Evolutionary conservation across 2,797 vertebrate genomes (phyloP), one percentile per base, ranked within the genome.

Genomic region (Numenius phaeopus): DNA sequence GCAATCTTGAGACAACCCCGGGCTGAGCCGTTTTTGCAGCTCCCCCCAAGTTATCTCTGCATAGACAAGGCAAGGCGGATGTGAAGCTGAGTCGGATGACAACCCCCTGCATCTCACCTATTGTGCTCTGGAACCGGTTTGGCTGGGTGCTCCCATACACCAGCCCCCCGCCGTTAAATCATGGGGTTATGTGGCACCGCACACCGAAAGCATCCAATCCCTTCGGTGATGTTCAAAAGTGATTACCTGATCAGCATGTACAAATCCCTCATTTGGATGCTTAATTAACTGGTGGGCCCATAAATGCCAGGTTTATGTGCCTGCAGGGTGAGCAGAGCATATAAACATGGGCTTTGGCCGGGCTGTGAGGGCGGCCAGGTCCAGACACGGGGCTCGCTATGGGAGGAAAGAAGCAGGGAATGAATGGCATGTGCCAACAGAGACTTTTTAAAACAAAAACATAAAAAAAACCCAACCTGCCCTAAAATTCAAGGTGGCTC

Each of bases 201-300:
- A 7, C 11, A 2, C 27, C 14, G 37, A 44, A n/a, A 50, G 40
- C 7, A 1, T 34, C 54, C 10, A 1, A 82, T 50, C 50, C 59
- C 49, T 85, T 23, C 87, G 46, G 75, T 17, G 21, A 57, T 57
- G 75, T 61, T 65, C 57, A 42, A 64, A 87, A 72, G 71, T 3
- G 4, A 72, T 83, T 76, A 88, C 44, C 27, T 39, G 76, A 87
- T 67, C 54, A 76, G 54, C 62, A 42, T 11, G 32, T 42, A 64
- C 57, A 93, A 64, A 76, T 65, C 79, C 85, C 66, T 82, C 85
- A 62, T 89, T 82, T 90, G 85, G 82, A 59, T 78, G 90, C 75
- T 76, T 76, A 94, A 84, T 84, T 87, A 94, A 54, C 32, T 32
- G 34, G 32, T 52, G 72, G 86, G 86, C 71, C 59, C 40, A 46